Conservation (phyloP, 2,113 vertebrate genomes). For the Dipodomys merriami region DNA sequence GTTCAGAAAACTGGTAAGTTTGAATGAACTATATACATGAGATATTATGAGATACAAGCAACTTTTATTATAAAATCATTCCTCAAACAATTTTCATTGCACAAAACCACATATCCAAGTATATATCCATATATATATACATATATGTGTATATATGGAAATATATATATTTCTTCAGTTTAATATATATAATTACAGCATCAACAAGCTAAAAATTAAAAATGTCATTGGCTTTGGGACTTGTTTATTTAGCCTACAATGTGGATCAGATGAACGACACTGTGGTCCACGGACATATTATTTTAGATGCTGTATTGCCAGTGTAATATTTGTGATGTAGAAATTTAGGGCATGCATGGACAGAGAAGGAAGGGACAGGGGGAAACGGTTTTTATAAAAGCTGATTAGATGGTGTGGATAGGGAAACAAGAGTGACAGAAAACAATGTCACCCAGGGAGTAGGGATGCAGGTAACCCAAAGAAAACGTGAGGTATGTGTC, state of each 20-base stretch:
- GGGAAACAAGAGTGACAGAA: not conserved
- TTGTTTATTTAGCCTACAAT: not conserved
- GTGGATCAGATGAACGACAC: not conserved
- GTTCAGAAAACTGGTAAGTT: constrained; percentile 33
- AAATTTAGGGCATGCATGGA: not conserved
- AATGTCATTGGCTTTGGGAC: not conserved
- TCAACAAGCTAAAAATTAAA: not conserved
- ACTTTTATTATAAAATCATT: constrained; percentile 33
- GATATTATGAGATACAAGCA: not conserved
- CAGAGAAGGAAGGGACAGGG: not conserved
- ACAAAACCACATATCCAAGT: not conserved
- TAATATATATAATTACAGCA: not conserved
- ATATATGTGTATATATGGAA: too few relatives aligned
- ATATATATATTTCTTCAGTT: too few relatives aligned
- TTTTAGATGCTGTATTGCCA: not conserved
- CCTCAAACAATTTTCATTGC: not conserved
- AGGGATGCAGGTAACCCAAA: not conserved
- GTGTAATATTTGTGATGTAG: not conserved
- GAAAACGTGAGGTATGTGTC: not conserved
- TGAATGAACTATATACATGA: not conserved
- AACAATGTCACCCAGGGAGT: not conserved
- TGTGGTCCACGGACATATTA: not conserved
- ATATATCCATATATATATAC: too few relatives aligned
- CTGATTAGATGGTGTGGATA: not conserved
- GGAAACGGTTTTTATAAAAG: not conserved